phyloP scores from a whole-genome alignment of 2,888 invertebrate genomes.

The Cheilosia soror region DNA sequence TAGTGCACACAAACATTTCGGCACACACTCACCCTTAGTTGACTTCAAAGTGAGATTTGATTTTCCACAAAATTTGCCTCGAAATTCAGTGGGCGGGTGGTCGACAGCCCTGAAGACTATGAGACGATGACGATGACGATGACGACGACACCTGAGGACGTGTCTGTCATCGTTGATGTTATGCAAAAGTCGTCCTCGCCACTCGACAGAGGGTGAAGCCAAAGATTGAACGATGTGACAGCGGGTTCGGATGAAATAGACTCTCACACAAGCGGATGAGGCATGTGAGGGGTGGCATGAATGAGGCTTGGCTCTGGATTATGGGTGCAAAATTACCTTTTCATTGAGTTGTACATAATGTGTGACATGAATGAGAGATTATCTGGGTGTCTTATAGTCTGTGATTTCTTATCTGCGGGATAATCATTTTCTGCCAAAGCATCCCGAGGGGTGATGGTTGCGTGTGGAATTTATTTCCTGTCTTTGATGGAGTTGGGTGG shows the following conservation, averaged over 20 bases:
- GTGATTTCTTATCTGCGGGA: conserved; percentile 58
- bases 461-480: conserved; percentile 65
- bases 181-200: conserved; percentile 55
- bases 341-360: conserved; percentile 72
- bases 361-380: conserved; percentile 72
- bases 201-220: conserved; percentile 32
- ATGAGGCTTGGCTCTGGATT: conserved; percentile 39
- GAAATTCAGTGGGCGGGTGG: neutral
- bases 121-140: conserved; percentile 50
- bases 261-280: conserved; percentile 4
- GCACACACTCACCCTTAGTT: conserved; percentile 24
- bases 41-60: conserved; percentile 74
- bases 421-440: conserved; percentile 52
- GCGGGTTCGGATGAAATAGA: neutral
- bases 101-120: conserved; percentile 2
- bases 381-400: conserved; percentile 61
- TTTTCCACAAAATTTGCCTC: conserved; percentile 73
- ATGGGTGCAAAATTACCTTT: conserved; percentile 74
- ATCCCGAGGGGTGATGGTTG: conserved; percentile 24
- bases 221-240: conserved; percentile 14
- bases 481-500: conserved; percentile 33
- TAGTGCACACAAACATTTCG: conserved; percentile 25
- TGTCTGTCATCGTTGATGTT: conserved; percentile 61
- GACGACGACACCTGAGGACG: conserved; percentile 67
- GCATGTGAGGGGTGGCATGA: conserved; percentile 2